Base-by-base conservation (phyloP, 2,113 vertebrate species). In the Aldabrachelys gigantea region DNA sequence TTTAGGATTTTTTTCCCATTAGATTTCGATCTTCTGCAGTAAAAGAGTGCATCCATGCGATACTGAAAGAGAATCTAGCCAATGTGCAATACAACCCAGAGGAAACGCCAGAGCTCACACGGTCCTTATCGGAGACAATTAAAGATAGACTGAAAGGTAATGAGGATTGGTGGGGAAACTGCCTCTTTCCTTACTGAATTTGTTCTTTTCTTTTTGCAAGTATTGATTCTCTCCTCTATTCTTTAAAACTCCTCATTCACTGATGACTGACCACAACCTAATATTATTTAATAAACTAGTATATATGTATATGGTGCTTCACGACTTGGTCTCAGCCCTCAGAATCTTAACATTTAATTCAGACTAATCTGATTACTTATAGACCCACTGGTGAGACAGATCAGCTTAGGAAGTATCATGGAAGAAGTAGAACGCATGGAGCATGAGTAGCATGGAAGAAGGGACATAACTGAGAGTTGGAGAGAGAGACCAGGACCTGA, bases 141-240 rank as follows among this genome's bases (percentile, higher is more conserved):
- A 99, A 99, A 95, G 97, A 99, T 96, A 98, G 98, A 95, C 98
- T 99, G 56, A 99, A 99, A 98, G 98, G 99, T 99, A 96, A 96
- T 47, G 29, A 54, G 11, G 21, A 35, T 31, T 92, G 8, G 16
- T 90, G 75, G 6, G 38, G 47, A 90, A 50, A n/a, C 62, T 0
- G 0, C 29, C 93, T 88, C 0, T 78, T 84, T 94, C 53, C 76
- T 85, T 85, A 41, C 13, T 9, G 1, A 21, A 50, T 44, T 54
- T 25, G 11, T 62, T 2, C 4, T 80, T 50, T 89, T 4, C 12
- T 17, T 85, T 78, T 86, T 41, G 84, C 21, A 90, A 89, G 27
- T 54, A n/a, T 82, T 21, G 35, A 80, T 78, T 59, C 14, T 3
- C 2, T 50, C 35, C n/a, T 82, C 80, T 94, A 9, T 80, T 80